These are phyloP conservation scores for Circaetus cinerascens DNA, from an alignment of 2,113 vertebrate genomes.

Conservation along the genomic window DNA sequence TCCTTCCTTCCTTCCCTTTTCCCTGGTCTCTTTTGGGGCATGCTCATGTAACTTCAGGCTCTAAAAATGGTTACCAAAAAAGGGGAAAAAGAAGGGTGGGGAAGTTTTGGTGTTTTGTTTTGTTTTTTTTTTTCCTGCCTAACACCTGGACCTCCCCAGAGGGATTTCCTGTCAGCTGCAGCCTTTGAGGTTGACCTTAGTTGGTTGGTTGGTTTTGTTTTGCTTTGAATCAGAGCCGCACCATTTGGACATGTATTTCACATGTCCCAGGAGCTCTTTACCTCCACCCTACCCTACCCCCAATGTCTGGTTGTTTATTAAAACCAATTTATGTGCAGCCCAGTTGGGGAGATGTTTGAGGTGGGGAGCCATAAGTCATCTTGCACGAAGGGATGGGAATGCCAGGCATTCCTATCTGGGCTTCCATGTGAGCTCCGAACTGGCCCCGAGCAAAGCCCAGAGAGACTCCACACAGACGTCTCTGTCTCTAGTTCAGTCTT, in stretches of 20 bases:
- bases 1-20: not conserved
- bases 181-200: constrained; percentile 7
- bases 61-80: not conserved
- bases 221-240: not conserved
- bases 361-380: not conserved
- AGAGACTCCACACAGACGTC: not conserved
- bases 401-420: not conserved
- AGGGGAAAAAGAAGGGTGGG: not conserved
- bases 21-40: not conserved
- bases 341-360: not conserved
- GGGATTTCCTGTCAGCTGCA: constrained; percentile 40
- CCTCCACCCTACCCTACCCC: not conserved
- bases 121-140: too few species aligned
- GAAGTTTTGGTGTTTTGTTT: too few species aligned
- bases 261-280: not conserved
- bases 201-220: constrained; percentile 6
- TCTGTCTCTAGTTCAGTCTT: not conserved
- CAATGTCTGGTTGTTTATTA: not conserved
- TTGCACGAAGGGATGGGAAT: not conserved
- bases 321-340: not conserved
- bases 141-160: constrained; percentile 45
- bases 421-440: not conserved
- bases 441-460: not conserved
- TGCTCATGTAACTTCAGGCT: not conserved
- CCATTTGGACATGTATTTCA: not conserved